A percentile compares a stretch with the other conserved stretches of the same genome.
Conservation (phyloP, 1,140 invertebrate species). For the Brachionus asplanchnoidis region DNA sequence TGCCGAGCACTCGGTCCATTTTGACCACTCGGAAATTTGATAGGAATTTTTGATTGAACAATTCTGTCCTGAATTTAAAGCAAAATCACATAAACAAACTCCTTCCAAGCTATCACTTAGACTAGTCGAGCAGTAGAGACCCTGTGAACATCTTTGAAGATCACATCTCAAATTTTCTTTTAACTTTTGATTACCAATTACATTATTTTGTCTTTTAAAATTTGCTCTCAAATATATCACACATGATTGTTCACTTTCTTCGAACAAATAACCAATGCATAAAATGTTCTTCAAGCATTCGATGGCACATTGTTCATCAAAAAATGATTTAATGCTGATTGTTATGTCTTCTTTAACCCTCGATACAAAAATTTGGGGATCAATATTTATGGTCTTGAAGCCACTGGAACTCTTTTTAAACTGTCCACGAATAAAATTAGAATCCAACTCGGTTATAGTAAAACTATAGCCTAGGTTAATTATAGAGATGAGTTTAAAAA, state of each 20-base stretch:
- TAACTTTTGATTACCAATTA: neutral
- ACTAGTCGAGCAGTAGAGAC: neutral
- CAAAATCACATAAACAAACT: neutral
- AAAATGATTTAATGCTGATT: neutral
- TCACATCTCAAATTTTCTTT: neutral
- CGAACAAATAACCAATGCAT: neutral
- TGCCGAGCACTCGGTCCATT: conserved; percentile 75
- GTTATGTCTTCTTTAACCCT: neutral
- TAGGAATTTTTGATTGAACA: neutral
- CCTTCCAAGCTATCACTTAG: neutral
- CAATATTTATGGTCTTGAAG: neutral
- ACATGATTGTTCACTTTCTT: neutral
- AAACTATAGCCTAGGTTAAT: neutral
- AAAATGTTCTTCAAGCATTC: conserved; percentile 33
- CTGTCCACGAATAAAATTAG: neutral
- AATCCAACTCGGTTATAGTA: neutral
- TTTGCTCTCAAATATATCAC: neutral
- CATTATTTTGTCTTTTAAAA: neutral
- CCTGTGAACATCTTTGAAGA: neutral
- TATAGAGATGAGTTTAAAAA: neutral
- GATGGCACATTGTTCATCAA: conserved; percentile 37
- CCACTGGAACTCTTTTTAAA: neutral
- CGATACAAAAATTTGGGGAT: neutral
- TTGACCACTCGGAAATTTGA: conserved; percentile 61
- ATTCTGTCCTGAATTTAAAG: neutral